A percentile compares a stretch with the other conserved stretches of the same genome.
phyloP scores from a whole-genome alignment of 2,888 invertebrate species.

The Polyommatus iphigenia region DNA sequence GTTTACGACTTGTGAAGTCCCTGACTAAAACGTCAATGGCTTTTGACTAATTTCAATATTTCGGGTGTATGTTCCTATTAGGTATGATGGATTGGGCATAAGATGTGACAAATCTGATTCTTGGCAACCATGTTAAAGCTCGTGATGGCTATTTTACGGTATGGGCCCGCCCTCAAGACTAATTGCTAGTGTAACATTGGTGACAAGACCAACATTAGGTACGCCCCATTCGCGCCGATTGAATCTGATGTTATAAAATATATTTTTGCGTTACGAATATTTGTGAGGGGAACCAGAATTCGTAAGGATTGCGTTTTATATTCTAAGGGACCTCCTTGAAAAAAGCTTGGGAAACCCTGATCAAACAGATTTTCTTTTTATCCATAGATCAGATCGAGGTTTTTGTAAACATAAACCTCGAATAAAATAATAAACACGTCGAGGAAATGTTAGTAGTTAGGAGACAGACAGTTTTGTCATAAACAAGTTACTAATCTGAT shows the following conservation, averaged over 20 bases:
- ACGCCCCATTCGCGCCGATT: not conserved
- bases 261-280: no score
- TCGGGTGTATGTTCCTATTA: not conserved
- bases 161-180: not conserved
- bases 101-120: slow-evolving; percentile 17
- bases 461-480: slow-evolving; percentile 21
- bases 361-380: slow-evolving; percentile 3
- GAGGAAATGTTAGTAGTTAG: not conserved
- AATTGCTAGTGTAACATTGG: not conserved
- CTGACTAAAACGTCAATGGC: not conserved
- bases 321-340: not conserved
- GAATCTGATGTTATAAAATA: not conserved
- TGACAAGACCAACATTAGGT: not conserved
- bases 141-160: not conserved
- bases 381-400: not conserved
- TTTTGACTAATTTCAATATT: slow-evolving; percentile 12
- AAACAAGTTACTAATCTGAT: slow-evolving; percentile 22
- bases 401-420: not conserved
- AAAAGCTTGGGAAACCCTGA: not conserved
- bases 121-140: slow-evolving; percentile 1
- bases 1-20: not conserved
- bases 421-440: slow-evolving; percentile 18
- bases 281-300: no score
- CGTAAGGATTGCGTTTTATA: no score
- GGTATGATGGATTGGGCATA: not conserved